Evolutionary conservation across 2,888 invertebrate genomes (phyloP), one percentile per base, ranked within the genome.

Genomic region (Psylliodes chrysocephalus): DNA sequence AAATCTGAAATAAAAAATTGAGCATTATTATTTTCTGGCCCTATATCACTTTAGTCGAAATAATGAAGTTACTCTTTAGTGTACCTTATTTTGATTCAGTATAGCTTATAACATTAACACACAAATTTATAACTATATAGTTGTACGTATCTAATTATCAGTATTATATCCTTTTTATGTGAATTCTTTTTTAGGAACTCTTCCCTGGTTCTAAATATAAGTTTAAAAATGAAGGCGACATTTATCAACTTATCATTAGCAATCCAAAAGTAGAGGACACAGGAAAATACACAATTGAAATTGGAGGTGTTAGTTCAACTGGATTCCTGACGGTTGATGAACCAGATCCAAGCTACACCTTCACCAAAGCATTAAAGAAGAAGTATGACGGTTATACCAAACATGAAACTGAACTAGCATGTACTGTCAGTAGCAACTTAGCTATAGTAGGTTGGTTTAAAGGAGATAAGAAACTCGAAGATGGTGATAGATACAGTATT

Each of bases 181-280:
- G n/a, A n/a, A n/a, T n/a, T n/a, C n/a, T n/a, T 69, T 76, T 77
- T 18, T 78, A 96, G 93, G 98, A 98, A 87, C 86, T 97, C 53
- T 98, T 98, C 85, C 89, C 93, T 68, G 96, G 98, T 71, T 92
- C 96, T 63, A 99, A 97, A 84, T 98, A 94, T 83, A 97, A 98
- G 84, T 94, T 99, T 83, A 92, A 92, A 76, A 92, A 91, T 78
- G 96, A 98, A 81, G 93, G 92, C 76, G 95, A 96, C 78, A 89
- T 91, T 0, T 97, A 98, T 82, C 93, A 91, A 77, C 86, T 99
- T 69, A 91, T 94, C 71, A 95, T 99, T 76, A 88, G 88, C 81
- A 90, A 88, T 76, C 97, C 99, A 0, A 95, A 94, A 84, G 94
- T 94, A 33, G 98, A 99, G 75, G 99, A 99, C 82, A 93, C 93